A percentile compares a stretch with the other conserved stretches of the same genome.
Evolutionary conservation across 2,888 invertebrate genomes (phyloP).

Genomic region (Steromphala cineraria): DNA sequence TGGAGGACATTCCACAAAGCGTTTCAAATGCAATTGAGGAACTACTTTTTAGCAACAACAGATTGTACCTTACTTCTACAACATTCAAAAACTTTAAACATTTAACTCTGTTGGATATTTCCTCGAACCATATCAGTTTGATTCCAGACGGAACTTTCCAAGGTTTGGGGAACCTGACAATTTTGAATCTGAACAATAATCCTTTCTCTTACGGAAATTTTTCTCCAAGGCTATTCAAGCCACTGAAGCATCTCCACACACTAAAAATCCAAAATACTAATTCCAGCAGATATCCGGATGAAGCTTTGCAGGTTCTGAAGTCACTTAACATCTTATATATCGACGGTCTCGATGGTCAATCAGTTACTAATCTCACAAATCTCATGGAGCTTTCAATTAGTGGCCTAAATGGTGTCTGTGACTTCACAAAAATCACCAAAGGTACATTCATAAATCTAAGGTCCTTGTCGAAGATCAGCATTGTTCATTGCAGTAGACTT

Average conservation of each 20-base stretch:
- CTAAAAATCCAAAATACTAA: neutral
- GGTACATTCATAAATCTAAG: neutral
- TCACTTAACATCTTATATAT: neutral
- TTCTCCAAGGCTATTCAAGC: neutral
- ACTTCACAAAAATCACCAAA: neutral
- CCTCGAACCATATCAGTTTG: neutral
- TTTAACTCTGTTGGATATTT: neutral
- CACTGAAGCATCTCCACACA: neutral
- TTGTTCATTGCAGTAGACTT: too few relatives aligned
- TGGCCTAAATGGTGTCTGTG: neutral
- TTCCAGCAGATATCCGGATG: neutral
- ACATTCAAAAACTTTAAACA: neutral
- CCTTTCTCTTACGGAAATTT: neutral
- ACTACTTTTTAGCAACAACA: neutral
- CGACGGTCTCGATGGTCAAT: neutral
- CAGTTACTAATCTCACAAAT: neutral
- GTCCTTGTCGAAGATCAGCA: neutral
- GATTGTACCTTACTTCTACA: neutral
- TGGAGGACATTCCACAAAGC: neutral
- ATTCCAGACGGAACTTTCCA: neutral
- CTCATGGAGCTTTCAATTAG: neutral
- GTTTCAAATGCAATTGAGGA: neutral
- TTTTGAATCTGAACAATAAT: neutral
- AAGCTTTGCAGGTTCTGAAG: neutral
- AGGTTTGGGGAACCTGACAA: neutral